phyloP scores from a whole-genome alignment of 2,797 vertebrate species.

The Meriones psammophilus region DNA sequence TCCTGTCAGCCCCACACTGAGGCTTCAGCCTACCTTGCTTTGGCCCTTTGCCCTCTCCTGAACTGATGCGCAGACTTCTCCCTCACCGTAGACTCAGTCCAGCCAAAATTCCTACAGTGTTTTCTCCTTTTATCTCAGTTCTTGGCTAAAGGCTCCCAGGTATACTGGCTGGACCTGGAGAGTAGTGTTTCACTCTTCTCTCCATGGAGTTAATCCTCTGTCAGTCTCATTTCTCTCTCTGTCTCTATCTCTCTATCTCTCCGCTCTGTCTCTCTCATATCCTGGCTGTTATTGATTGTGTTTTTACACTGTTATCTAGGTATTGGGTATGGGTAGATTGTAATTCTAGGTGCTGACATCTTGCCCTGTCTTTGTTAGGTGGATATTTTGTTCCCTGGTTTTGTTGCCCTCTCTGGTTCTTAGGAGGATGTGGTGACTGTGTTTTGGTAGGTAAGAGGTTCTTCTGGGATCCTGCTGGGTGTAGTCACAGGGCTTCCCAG shows the following conservation, averaged over 20 bases:
- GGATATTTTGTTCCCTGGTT: background rate
- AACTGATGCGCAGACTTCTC: background rate
- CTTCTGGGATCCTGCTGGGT: background rate
- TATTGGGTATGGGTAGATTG: background rate
- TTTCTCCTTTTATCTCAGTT: background rate
- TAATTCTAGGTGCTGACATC: background rate
- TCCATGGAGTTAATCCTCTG: background rate
- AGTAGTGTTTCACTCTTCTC: background rate
- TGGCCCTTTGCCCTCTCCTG: too few relatives aligned
- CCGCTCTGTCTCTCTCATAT: background rate
- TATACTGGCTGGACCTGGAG: background rate
- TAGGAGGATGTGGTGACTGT: background rate
- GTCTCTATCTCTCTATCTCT: background rate
- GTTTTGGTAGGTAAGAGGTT: background rate
- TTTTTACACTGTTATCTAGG: background rate
- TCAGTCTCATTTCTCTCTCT: background rate
- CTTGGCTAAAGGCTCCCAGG: background rate
- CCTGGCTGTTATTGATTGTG: background rate
- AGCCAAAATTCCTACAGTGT: background rate
- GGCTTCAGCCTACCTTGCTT: too few relatives aligned
- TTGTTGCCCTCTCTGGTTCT: background rate
- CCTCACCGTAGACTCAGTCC: background rate
- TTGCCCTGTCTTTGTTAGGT: background rate
- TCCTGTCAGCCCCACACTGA: rapidly evolving
- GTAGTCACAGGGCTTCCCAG: background rate